These are phyloP conservation scores for Rhyacichthys aspro DNA, from an alignment of 2,797 vertebrate genomes.

Conservation along the genomic window DNA sequence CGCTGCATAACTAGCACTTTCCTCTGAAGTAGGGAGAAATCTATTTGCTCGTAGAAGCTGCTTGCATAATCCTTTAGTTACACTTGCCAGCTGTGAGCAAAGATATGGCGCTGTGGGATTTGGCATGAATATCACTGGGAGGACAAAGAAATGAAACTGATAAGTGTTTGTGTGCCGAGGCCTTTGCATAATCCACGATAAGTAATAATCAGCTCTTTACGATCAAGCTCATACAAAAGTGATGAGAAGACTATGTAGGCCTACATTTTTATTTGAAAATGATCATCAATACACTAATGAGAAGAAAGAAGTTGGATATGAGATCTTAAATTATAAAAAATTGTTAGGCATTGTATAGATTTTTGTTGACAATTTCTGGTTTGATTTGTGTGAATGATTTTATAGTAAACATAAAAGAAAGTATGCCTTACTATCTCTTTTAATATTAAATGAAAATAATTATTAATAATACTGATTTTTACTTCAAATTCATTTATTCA, in stretches of 20 bases:
- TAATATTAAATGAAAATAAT: no score
- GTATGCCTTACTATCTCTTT: no score
- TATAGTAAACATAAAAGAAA: no score
- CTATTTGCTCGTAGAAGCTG: slow-evolving; percentile 87
- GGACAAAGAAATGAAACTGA: slow-evolving; percentile 86
- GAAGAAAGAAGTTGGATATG: slow-evolving; percentile 28
- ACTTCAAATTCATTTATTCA: no score
- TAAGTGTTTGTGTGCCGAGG: slow-evolving; percentile 79
- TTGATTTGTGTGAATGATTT: no score
- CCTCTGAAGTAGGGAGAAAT: slow-evolving; percentile 86
- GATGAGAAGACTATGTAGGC: slow-evolving; percentile 24
- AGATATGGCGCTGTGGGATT: slow-evolving; percentile 88
- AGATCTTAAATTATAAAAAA: no score
- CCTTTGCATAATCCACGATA: slow-evolving; percentile 84
- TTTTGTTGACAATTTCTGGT: no score
- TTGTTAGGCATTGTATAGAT: no score
- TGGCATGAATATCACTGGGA: slow-evolving; percentile 84
- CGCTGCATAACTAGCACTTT: slow-evolving; percentile 78
- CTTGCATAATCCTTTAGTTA: slow-evolving; percentile 93
- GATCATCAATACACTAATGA: slow-evolving; percentile 47
- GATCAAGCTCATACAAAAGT: slow-evolving; percentile 66
- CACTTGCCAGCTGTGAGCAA: slow-evolving; percentile 92
- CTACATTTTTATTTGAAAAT: no score
- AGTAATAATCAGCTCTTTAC: slow-evolving; percentile 78
- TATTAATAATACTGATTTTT: no score